Percentiles rank a stretch among this genome's conserved stretches.
Conservation (phyloP, 1,140 invertebrate species). For the Ditylenchus dipsaci region DNA sequence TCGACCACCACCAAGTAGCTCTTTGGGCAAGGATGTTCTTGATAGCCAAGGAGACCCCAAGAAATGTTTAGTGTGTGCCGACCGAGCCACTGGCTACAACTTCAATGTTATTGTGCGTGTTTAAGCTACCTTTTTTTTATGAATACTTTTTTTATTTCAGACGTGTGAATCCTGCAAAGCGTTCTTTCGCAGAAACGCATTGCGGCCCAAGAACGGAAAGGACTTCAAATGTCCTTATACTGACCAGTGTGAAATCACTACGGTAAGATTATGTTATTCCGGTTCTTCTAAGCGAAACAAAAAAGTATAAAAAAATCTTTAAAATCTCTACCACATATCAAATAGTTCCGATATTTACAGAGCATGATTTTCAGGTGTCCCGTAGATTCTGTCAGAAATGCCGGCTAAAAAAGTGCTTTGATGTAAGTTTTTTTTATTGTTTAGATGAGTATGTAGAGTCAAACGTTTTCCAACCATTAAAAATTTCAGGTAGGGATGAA, state of each 20-base stretch:
- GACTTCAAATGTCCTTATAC: constrained; percentile 75
- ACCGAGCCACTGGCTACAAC: constrained; percentile 82
- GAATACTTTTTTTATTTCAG: neutral
- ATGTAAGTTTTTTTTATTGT: constrained; percentile 48
- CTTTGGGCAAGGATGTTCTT: neutral
- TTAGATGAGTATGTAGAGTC: too few relatives aligned
- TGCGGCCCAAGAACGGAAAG: constrained; percentile 7
- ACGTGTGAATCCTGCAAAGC: constrained; percentile 88
- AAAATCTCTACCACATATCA: too few relatives aligned
- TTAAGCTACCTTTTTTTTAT: neutral
- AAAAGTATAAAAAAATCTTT: neutral
- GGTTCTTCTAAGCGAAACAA: constrained; percentile 70
- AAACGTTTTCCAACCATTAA: too few relatives aligned
- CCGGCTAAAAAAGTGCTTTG: constrained; percentile 83
- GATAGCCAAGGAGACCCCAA: constrained; percentile 58
- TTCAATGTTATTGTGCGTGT: constrained; percentile 74
- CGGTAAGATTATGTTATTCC: constrained; percentile 88
- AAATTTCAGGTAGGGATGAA: constrained; percentile 70
- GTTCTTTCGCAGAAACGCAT: constrained; percentile 88
- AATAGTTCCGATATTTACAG: too few relatives aligned
- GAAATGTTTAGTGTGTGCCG: constrained; percentile 78
- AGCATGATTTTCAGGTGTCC: constrained; percentile 65
- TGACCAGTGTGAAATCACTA: constrained; percentile 84
- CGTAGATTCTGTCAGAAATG: constrained; percentile 92
- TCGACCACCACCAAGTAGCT: neutral